These are phyloP conservation scores for Melopsittacus undulatus DNA, from an alignment of 2,797 vertebrate species.

Conservation along the genomic window DNA sequence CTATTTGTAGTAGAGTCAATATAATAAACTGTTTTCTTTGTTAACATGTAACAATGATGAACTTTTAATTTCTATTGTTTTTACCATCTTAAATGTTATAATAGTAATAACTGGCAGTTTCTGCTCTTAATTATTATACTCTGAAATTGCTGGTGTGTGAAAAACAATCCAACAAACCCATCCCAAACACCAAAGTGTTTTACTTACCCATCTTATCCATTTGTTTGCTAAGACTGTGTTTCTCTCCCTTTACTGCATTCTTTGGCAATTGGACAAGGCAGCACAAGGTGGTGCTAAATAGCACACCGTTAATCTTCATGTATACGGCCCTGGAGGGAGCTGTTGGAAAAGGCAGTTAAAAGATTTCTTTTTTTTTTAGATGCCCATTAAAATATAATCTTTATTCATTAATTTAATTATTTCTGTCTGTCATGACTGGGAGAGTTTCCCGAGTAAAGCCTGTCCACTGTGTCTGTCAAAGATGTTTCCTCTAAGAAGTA, in stretches of 20 bases:
- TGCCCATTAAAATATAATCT: background rate
- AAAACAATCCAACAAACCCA: background rate
- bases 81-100: background rate
- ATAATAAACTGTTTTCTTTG: background rate
- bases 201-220: background rate
- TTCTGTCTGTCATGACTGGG: background rate
- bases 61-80: background rate
- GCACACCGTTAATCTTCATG: background rate
- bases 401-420: background rate
- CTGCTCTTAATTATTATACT: background rate
- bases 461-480: background rate
- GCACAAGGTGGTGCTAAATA: conserved; percentile 46
- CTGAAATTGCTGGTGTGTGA: background rate
- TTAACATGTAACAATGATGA: background rate
- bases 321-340: background rate
- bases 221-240: background rate
- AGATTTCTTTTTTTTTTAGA: background rate
- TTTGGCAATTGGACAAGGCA: background rate
- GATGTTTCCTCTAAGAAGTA: background rate
- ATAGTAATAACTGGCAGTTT: background rate
- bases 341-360: background rate
- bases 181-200: background rate
- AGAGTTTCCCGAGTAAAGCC: background rate
- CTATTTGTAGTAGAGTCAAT: background rate
- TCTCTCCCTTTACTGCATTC: background rate